These are phyloP conservation scores for Dione vanillae DNA, from an alignment of 2,888 invertebrate genomes.

Conservation along the genomic window DNA sequence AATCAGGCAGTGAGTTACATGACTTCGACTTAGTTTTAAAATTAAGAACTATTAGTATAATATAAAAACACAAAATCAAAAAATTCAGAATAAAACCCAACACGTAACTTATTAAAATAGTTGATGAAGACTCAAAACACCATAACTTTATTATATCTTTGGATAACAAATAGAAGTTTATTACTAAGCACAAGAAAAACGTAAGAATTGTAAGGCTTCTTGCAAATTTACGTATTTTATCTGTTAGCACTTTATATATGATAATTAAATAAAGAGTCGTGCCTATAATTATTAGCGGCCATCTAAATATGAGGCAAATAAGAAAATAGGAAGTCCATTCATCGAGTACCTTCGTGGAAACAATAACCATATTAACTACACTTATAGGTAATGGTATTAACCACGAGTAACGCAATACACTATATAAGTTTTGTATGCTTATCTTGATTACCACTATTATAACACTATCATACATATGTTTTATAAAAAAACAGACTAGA, in stretches of 20 bases:
- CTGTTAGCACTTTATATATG: constrained; percentile 64
- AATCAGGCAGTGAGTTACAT: constrained; percentile 53
- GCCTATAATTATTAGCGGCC: constrained; percentile 72
- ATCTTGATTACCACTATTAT: constrained; percentile 72
- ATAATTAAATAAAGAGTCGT: constrained; percentile 65
- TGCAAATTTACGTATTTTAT: constrained; percentile 69
- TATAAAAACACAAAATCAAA: constrained; percentile 65
- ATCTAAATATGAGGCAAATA: constrained; percentile 66
- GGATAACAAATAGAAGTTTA: constrained; percentile 70
- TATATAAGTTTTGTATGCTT: constrained; percentile 63
- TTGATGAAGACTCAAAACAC: constrained; percentile 60
- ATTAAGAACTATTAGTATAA: constrained; percentile 63
- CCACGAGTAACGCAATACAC: constrained; percentile 67
- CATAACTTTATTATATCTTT: constrained; percentile 68
- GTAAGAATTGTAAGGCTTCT: constrained; percentile 69
- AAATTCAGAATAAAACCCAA: constrained; percentile 68
- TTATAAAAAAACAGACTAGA: constrained; percentile 73
- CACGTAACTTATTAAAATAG: constrained; percentile 60
- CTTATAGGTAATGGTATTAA: constrained; percentile 65
- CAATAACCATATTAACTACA: constrained; percentile 54
- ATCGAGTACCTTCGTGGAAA: constrained; percentile 52
- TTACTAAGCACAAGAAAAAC: constrained; percentile 70
- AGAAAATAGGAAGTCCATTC: constrained; percentile 61
- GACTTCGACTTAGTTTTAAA: constrained; percentile 59
- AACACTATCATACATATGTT: constrained; percentile 75